phyloP scores from a whole-genome alignment of 2,113 vertebrate species.

The Ellobius talpinus region DNA sequence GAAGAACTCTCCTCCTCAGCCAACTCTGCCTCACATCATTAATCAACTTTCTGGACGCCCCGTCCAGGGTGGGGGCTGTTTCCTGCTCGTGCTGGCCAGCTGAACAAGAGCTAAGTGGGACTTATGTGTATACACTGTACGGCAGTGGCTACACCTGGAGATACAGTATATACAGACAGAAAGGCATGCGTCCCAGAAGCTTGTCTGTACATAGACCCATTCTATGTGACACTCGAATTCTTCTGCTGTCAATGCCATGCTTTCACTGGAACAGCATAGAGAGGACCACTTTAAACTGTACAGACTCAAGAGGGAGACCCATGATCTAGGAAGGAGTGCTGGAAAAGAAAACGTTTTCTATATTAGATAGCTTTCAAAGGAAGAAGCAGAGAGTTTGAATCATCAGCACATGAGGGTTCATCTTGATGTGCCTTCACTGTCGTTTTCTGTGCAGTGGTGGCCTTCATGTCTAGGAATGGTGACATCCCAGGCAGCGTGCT shows the following conservation, averaged over 20 bases:
- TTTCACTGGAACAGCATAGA: not conserved
- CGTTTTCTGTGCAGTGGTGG: not conserved
- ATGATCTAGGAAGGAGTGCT: not conserved
- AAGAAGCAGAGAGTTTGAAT: not conserved
- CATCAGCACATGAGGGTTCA: accelerated
- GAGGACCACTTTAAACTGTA: not conserved
- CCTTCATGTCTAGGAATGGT: not conserved
- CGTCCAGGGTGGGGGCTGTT: constrained; percentile 36
- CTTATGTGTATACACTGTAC: not conserved
- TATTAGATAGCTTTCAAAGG: not conserved
- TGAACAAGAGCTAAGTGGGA: constrained; percentile 34
- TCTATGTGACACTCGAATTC: not conserved
- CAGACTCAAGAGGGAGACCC: not conserved
- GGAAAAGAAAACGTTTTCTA: not conserved
- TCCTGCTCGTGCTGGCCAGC: constrained; percentile 27
- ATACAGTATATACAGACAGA: accelerated
- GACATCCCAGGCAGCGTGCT: not conserved
- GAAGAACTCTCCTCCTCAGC: constrained; percentile 17
- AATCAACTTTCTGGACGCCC: constrained; percentile 63
- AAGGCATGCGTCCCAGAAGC: not conserved
- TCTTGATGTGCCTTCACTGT: not conserved
- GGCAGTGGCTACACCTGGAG: not conserved
- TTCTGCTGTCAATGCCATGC: not conserved
- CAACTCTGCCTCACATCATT: constrained; percentile 71
- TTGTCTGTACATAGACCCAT: not conserved